Evolutionary conservation across 2,797 vertebrate species (phyloP), one percentile per base, ranked within the genome.

Genomic region (Myotis myotis): DNA sequence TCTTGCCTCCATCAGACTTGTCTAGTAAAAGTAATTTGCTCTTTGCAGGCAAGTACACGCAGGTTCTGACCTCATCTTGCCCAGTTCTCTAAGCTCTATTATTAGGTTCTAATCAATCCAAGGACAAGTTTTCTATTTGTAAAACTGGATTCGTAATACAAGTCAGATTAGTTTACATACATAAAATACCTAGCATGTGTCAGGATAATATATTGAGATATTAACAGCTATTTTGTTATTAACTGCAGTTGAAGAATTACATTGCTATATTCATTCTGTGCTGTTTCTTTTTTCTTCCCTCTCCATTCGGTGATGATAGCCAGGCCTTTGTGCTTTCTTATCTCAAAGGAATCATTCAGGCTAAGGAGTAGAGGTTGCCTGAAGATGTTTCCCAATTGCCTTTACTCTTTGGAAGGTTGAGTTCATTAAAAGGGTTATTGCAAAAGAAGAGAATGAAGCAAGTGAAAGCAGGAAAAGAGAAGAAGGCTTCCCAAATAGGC

Each of bases 181-280:
- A 13, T n/a, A 23, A 64, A 94, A 49, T 22, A 49, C 17, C 5
- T 68, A 70, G 28, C 28, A 70, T 80, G 55, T 36, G 2, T 87
- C 55, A 91, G 23, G 5, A 66, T 74, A 81, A 85, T 74, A 81
- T 84, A 81, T 15, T 30, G 25, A 74, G 3, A 15, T 64, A 66
- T 64, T 95, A 74, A 47, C 23, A 82, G 11, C 17, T 74, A 28
- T 81, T 96, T 87, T 80, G 17, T 23, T 89, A 62, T 91, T 91
- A 44, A 86, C 60, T 82, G 20, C 4, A 92, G 51, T 53, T 82
- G 25, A 90, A 90, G 15, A 93, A 82, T 82, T 79, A 78, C 86
- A 60, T 87, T 60, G 2, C 2, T 66, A 25, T 79, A 81, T 36
- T 44, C 1, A 57, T 95, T 74, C 44, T 93, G 64, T 49, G 8